These are phyloP conservation scores for Lepisosteus osseus DNA, from an alignment of 2,113 vertebrate species.

Conservation along the genomic window DNA sequence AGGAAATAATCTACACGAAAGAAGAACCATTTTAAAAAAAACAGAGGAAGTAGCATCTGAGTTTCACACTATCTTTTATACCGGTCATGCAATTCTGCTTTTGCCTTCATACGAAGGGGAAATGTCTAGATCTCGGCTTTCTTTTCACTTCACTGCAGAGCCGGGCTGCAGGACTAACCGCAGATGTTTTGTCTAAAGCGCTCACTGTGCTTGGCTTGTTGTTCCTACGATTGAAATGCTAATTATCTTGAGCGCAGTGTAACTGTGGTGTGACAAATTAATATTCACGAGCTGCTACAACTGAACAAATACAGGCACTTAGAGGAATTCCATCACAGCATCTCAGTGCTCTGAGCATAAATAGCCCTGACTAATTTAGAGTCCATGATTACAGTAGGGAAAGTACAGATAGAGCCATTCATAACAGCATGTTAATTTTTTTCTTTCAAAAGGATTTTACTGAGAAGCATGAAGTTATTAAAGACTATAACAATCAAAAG, in stretches of 20 bases:
- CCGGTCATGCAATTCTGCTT: too few relatives aligned
- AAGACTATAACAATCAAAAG: neutral
- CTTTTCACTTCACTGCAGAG: too few relatives aligned
- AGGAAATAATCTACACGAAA: too few relatives aligned
- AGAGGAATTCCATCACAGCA: slow-evolving; percentile 20
- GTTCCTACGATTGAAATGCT: slow-evolving; percentile 39
- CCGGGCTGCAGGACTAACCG: neutral
- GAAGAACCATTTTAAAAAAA: too few relatives aligned
- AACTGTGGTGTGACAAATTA: slow-evolving; percentile 45
- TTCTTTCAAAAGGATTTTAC: neutral
- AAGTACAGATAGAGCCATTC: neutral
- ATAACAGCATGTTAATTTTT: neutral
- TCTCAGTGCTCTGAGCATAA: slow-evolving; percentile 10
- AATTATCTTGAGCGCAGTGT: slow-evolving; percentile 31
- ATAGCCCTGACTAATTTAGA: slow-evolving; percentile 10
- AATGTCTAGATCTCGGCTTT: too few relatives aligned
- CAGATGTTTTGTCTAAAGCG: slow-evolving; percentile 5
- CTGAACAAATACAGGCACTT: slow-evolving; percentile 42
- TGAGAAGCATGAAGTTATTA: neutral
- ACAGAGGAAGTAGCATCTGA: too few relatives aligned
- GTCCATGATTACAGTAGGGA: neutral
- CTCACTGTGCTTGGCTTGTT: slow-evolving; percentile 33
- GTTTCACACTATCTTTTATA: too few relatives aligned
- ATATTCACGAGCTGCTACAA: slow-evolving; percentile 43
- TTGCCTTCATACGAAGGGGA: too few relatives aligned